Conservation (phyloP, 1,140 invertebrate species). For the Heliconius nattereri region DNA sequence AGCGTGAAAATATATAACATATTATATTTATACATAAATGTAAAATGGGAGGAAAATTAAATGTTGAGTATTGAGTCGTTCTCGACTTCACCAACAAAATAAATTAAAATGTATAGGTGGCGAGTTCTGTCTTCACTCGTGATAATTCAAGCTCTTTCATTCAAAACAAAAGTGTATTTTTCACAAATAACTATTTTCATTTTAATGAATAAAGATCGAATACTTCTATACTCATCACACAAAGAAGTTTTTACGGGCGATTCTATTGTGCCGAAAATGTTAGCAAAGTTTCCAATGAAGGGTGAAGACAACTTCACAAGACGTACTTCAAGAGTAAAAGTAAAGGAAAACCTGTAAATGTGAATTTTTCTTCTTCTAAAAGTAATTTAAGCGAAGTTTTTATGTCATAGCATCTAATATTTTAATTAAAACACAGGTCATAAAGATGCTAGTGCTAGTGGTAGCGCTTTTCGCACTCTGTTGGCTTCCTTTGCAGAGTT, state of each 20-base stretch:
- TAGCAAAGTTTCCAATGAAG: no score
- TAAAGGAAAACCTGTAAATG: not conserved
- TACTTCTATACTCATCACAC: not conserved
- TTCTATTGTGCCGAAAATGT: not conserved
- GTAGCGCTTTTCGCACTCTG: constrained; percentile 90
- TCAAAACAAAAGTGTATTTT: no score
- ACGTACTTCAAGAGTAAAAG: not conserved
- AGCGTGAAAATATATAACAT: no score
- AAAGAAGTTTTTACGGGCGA: not conserved
- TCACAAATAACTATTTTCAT: no score
- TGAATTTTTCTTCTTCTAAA: not conserved
- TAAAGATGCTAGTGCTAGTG: constrained; percentile 92
- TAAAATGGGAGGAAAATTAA: no score
- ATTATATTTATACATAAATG: no score
- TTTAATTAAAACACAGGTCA: constrained; percentile 83
- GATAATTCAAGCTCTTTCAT: no score
- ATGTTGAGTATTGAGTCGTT: no score
- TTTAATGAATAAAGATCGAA: no score
- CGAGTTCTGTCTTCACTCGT: no score
- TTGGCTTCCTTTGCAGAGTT: constrained; percentile 91
- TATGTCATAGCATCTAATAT: not conserved
- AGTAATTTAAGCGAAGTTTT: not conserved
- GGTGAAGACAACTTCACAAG: not conserved
- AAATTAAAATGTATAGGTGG: no score
- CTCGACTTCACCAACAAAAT: no score